phyloP scores from a whole-genome alignment of 2,797 vertebrate species.

The Melanotaenia pygmaea region DNA sequence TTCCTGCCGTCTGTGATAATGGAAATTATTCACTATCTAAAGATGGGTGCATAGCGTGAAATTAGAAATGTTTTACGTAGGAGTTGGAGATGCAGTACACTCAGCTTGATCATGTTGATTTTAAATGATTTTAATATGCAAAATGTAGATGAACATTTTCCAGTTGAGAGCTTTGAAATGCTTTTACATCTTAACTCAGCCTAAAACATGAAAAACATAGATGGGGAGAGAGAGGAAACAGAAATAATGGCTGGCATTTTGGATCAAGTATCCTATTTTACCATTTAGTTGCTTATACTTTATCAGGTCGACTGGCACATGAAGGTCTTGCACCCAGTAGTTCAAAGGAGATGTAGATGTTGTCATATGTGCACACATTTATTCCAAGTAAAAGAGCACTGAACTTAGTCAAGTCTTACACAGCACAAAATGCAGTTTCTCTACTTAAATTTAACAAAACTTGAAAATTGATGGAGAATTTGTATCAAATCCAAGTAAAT shows the following conservation, averaged over 20 bases:
- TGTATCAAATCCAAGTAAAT: not conserved
- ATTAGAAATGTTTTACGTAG: constrained; percentile 78
- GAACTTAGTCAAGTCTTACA: not conserved
- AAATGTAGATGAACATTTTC: constrained; percentile 71
- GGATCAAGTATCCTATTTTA: constrained; percentile 23
- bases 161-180: constrained; percentile 65
- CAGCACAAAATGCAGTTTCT: not conserved
- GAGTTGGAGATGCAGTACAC: constrained; percentile 57
- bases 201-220: constrained; percentile 61
- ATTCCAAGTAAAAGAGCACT: not conserved
- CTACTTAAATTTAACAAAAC: not conserved
- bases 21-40: constrained; percentile 75
- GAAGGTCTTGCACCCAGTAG: not conserved
- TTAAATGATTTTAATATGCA: constrained; percentile 72
- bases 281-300: constrained; percentile 20
- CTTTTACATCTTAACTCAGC: constrained; percentile 62
- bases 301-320: constrained; percentile 20
- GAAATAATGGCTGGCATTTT: constrained; percentile 36
- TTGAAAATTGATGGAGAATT: not conserved
- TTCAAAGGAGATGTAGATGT: constrained; percentile 11
- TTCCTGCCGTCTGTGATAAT: constrained; percentile 66
- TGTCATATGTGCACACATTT: not conserved
- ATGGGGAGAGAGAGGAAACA: constrained; percentile 25
- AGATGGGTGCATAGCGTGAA: constrained; percentile 73
- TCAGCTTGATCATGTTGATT: constrained; percentile 68